Evolutionary conservation across 2,797 vertebrate species (phyloP).

Genomic region (Amniataba percoides): DNA sequence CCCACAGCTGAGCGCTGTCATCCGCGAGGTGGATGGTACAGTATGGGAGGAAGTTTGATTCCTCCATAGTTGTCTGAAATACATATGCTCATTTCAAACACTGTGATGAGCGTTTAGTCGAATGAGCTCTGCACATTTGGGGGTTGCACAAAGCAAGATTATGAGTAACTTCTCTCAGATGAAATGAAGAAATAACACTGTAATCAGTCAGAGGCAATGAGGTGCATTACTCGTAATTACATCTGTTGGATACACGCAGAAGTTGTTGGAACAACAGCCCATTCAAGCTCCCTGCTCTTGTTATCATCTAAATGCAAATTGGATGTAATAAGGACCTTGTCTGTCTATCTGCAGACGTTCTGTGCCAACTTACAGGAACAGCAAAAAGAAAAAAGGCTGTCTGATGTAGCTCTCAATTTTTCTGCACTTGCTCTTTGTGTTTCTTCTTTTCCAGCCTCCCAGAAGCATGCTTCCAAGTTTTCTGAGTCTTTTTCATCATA

Average conservation of each 20-base stretch:
- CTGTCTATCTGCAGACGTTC: conserved; percentile 44
- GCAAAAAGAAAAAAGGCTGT: conserved; percentile 17
- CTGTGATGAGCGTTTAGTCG: conserved; percentile 38
- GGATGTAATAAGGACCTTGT: conserved; percentile 55
- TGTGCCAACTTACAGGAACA: conserved; percentile 40
- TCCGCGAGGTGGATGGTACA: conserved; percentile 28
- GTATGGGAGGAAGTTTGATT: conserved; percentile 15
- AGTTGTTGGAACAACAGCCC: conserved; percentile 68
- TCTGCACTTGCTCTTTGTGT: conserved; percentile 26
- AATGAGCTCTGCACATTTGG: conserved; percentile 33
- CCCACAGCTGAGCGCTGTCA: conserved; percentile 43
- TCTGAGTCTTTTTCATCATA: conserved; percentile 36
- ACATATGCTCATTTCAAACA: conserved; percentile 23
- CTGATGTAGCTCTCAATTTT: conserved; percentile 30
- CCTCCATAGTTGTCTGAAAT: conserved; percentile 13
- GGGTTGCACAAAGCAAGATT: conserved; percentile 51
- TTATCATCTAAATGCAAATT: conserved; percentile 78
- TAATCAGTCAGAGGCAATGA: conserved; percentile 68
- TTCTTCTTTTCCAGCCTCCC: conserved; percentile 14
- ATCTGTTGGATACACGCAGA: conserved; percentile 58
- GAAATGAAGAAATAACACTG: conserved; percentile 65
- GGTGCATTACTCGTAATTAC: conserved; percentile 69
- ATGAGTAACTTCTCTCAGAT: conserved; percentile 55
- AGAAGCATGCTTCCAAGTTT: conserved; percentile 28
- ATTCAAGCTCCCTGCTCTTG: conserved; percentile 56